Evolutionary conservation across 2,113 vertebrate species (phyloP).

Genomic region (Lathamus discolor): DNA sequence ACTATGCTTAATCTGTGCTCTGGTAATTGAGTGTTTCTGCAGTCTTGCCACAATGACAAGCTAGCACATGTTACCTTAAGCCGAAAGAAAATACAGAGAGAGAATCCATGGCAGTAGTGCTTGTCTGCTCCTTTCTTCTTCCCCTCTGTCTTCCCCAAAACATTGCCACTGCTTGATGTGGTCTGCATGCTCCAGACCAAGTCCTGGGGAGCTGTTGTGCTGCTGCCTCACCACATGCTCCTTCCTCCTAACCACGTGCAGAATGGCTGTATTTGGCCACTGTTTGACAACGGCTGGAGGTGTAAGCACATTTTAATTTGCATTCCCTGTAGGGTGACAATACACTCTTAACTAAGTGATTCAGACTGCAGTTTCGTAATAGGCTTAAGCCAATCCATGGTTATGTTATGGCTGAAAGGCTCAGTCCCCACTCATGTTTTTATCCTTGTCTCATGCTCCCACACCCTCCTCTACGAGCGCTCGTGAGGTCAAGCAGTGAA

Average conservation of each 20-base stretch:
- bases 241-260: not conserved
- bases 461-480: not conserved
- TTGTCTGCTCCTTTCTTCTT: not conserved
- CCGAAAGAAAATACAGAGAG: not conserved
- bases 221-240: not conserved
- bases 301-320: slow-evolving; percentile 23
- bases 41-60: not conserved
- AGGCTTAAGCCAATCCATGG: not conserved
- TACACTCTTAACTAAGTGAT: slow-evolving; percentile 19
- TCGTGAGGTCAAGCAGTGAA: not conserved
- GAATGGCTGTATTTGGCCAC: not conserved
- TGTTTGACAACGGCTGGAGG: not conserved
- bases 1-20: not conserved
- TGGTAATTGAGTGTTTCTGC: not conserved
- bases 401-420: slow-evolving; percentile 33
- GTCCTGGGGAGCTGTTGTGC: not conserved
- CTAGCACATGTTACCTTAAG: not conserved
- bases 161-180: fast-evolving
- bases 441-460: not conserved
- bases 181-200: not conserved
- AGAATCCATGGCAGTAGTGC: not conserved
- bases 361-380: slow-evolving; percentile 41
- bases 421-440: slow-evolving; percentile 39
- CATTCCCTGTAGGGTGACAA: slow-evolving; percentile 25
- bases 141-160: not conserved